Evolutionary conservation across 1,140 invertebrate genomes (phyloP), one percentile per base, ranked within the genome.

Genomic region (Lasioglossum albipes): DNA sequence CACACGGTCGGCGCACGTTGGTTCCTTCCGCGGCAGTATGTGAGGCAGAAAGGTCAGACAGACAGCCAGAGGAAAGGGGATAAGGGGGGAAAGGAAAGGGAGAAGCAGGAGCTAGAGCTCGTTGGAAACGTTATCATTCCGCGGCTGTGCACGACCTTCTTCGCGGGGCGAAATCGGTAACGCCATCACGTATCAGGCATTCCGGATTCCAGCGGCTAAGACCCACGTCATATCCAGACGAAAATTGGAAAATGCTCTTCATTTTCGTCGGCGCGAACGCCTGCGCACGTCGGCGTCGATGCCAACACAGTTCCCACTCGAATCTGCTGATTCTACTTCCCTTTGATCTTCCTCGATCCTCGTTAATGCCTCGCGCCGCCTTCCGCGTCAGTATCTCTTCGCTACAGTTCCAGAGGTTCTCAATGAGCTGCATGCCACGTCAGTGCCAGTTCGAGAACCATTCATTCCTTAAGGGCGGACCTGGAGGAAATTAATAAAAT

Each of bases 161-260:
- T 78, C 74, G 75, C 75, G 82, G 57, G 36, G 66, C 36, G 18
- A 69, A 81, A 89, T 90, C 85, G 49, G 85, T 90, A 90, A 83
- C 79, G 52, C 81, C 54, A 82, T 89, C 89, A 90, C 89, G 89
- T 90, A 88, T 83, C 67, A 57, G 45, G 77, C 74, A 87, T 90
- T 89, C 69, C 71, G 83, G 83, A 89, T 90, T 89, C 88, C 76
- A 66, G 62, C 75, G 71, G 86, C 83, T 83, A 76, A 84, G 69
- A 70, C 67, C 83, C 67, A 81, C 84, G 85, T 90, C 86, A 89
- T 85, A 89, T 89, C 84, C 88, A 87, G 79, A 88, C 83, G 89
- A 90, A 89, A 90, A 90, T 90, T 89, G 89, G 89, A 89, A 90
- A 90, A 90, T 86, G 86, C 87, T 87, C 89, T 87, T 88, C 79